These are phyloP conservation scores for Crematogaster levior DNA, from an alignment of 2,888 invertebrate species.

Conservation along the genomic window DNA sequence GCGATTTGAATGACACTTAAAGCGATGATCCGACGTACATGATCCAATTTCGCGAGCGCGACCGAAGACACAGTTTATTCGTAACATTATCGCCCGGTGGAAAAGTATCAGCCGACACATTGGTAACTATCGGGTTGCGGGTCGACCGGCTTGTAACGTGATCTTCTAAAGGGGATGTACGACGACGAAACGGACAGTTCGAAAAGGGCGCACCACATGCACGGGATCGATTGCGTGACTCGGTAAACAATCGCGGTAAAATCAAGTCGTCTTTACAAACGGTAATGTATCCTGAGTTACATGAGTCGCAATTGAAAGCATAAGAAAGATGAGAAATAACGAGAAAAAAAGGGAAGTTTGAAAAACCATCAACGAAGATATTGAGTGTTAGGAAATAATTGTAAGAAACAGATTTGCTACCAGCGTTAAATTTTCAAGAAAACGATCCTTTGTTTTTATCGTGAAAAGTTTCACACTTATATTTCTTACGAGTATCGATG, in stretches of 20 bases:
- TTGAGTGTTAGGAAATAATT: not conserved
- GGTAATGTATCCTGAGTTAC: constrained; percentile 7
- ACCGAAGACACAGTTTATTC: constrained; percentile 59
- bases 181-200: constrained; percentile 55
- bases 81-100: constrained; percentile 65
- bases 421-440: not conserved
- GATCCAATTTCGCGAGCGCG: constrained; percentile 53
- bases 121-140: constrained; percentile 66
- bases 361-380: not conserved
- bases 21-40: constrained; percentile 9
- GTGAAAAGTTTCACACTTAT: not conserved
- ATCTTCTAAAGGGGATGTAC: constrained; percentile 75
- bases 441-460: not conserved
- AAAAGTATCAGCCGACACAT: constrained; percentile 62
- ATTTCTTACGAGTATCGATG: not conserved
- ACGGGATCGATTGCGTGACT: constrained; percentile 39
- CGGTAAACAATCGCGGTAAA: constrained; percentile 14
- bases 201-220: constrained; percentile 48
- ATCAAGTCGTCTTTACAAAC: constrained; percentile 19
- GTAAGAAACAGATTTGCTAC: not conserved
- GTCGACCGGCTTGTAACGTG: constrained; percentile 67
- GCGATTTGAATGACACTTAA: constrained; percentile 46
- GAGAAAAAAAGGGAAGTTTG: not conserved
- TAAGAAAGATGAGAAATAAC: not conserved
- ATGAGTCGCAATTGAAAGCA: not conserved